Percentiles rank a stretch among this genome's conserved stretches.
These are phyloP conservation scores for Pluvianellus socialis DNA, from an alignment of 2,113 vertebrate genomes.

Conservation along the genomic window DNA sequence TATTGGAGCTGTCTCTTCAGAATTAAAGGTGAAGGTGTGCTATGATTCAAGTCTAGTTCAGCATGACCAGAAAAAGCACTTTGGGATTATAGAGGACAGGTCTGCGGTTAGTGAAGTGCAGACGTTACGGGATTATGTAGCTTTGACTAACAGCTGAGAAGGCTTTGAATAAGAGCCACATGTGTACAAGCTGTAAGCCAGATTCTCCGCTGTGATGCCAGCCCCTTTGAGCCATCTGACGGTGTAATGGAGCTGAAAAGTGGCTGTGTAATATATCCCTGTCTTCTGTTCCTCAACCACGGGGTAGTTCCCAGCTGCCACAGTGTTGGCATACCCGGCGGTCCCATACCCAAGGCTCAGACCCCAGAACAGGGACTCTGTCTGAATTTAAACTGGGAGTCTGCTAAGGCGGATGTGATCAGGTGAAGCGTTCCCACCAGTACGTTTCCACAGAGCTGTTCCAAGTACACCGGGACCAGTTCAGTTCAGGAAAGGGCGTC, in stretches of 20 bases:
- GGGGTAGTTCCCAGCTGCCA: neutral
- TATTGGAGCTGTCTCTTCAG: neutral
- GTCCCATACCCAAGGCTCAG: neutral
- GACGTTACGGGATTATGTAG: neutral
- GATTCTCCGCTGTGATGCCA: slow-evolving; percentile 25
- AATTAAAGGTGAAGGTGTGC: neutral
- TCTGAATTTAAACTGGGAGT: neutral
- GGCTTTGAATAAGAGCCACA: slow-evolving; percentile 28
- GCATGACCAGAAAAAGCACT: neutral
- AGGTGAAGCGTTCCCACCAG: neutral
- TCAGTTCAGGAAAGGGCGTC: neutral
- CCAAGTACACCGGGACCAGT: too few relatives aligned
- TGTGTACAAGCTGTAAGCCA: neutral
- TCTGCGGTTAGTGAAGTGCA: neutral
- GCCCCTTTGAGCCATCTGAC: slow-evolving; percentile 34
- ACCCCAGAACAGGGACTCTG: neutral
- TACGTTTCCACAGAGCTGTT: neutral
- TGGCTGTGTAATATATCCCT: neutral
- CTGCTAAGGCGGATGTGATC: neutral
- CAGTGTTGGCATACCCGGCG: neutral
- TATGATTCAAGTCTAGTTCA: neutral
- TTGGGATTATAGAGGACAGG: neutral
- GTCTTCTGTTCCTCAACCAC: neutral
- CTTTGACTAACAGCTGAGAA: slow-evolving; percentile 4
- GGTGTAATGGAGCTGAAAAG: slow-evolving; percentile 56